Base-by-base conservation (phyloP, 1,140 invertebrate species). In the Thalassaphorura encarpata region DNA sequence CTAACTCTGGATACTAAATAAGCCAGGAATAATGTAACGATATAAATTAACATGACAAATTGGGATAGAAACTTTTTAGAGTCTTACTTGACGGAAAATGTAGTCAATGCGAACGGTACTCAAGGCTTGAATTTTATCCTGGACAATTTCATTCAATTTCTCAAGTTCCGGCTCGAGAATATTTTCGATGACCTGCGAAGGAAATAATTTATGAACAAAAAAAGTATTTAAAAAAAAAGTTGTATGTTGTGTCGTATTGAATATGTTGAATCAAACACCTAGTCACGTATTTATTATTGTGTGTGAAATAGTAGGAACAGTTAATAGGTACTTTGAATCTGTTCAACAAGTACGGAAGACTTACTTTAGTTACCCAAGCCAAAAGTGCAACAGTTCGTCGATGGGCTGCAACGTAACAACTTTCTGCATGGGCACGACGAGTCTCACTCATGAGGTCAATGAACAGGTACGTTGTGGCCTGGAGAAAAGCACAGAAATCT, bases 391-490 rank as follows among this genome's bases (percentile, higher is more conserved):
- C 52, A 29, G 58, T 45, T 21, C 62, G 31, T 16, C 53, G 55
- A 23, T 64, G 62, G 40, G 58, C 52, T 1, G 58, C 58, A 5
- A 27, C 43, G 33, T 64, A 64, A 43, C 58, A 64, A 15, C 33
- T 40, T 24, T 56, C 50, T 23, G 62, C 62, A 41, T 64, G 62
- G 11, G 51, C 3, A 31, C 62, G 50, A 27, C 62, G 36, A 15
- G 60, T 56, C 5, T 36, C 36, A 2, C 47, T 52, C 40, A 48
- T 42, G 43, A 64, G 42, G 19, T 64, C 62, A 18, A 64, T 52
- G 41, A 64, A 64, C 26, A 64, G 28, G 27, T 61, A 64, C 3
- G 62, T 42, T 26, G 61, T 52, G 6, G 62, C 62, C 58, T 63
- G 26, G 16, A 33, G 11, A 16, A 51, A 50, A 4, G 23, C 8